Base-by-base conservation (phyloP, 1,140 invertebrate species). In the Dendrolimus punctatus region DNA sequence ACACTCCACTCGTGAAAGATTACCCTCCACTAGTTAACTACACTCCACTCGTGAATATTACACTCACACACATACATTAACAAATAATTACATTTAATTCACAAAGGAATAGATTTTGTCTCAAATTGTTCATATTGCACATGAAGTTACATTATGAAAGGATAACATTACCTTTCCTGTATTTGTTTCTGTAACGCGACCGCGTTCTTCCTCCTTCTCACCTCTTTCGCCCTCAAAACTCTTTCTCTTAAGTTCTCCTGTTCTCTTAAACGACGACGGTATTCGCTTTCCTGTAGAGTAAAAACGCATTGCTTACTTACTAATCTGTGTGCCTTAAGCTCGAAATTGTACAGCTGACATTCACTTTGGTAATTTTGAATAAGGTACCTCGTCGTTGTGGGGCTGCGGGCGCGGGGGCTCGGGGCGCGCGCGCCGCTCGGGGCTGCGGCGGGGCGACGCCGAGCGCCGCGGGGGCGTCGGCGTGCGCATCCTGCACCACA, bases 181-280 rank as follows among this genome's bases (percentile, higher is more conserved):
- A 73, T 43, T 10, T 70, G 64, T 23, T 68, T 69, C 9, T 75
- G 71, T 7, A 75, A 51, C 0, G 73, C 71, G 10, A 67, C 72
- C 0, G 80, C 82, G 39, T 74, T 80, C 67, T 72, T 79, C 46
- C 77, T 57, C 8, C 82, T 65, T 1, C 82, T 46, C 40, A 77
- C 66, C 37, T 85, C 82, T 49, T 85, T 85, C 2, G 82, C 82
- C 7, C 80, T 58, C 6, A 83, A 56, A 4, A 85, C 82, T 6
- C 78, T 10, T 58, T 82, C 82, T 5, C 82, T 42, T n/a, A 85
- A 51, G 7, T 47, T 70, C 54, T 85, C 78, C 40, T 85, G 82
- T 45, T 85, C 82, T 0, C 82, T 61, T 5, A 85, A 46, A 4
- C 68, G 42, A 1, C 77, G 61, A 6, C 68, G 55, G 63, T 85